Base-by-base conservation (phyloP, 2,797 vertebrate genomes). In the Rhinophrynus dorsalis region DNA sequence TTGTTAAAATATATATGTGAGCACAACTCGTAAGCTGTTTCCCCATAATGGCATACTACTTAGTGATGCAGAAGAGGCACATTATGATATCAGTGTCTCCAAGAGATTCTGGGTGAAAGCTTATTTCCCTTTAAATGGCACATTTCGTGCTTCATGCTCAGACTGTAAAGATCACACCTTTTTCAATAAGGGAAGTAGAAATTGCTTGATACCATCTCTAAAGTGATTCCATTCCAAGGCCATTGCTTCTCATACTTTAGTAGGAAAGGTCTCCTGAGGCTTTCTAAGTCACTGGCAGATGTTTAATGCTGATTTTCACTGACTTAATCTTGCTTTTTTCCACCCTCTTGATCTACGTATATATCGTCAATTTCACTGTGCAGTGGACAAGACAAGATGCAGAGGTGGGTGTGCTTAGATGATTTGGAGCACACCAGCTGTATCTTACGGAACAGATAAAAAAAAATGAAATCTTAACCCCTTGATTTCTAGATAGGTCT, bases 251-350 rank as follows among this genome's bases (percentile, higher is more conserved):
- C 67, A 55, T 54, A 54, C 67, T 58, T 67, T 64, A 73, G 62
- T 57, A 67, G 29, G 47, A 27, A 47, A 50, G 38, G 55, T 66
- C 62, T 73, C 70, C 62, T 13, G 69, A 52, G 69, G 67, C 67
- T 54, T 29, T 62, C 9, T 47, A 62, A 61, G 61, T 65, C 60
- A 59, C 61, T 23, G 7, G 54, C 37, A 67, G 62, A 73, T 73
- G 62, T 73, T 73, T 66, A 60, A 60, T 73, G 56, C 55, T 73
- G 55, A 60, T 66, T 65, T 59, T 73, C 47, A 8, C 69, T 73
- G 55, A 45, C 32, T 47, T 37, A 23, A 45, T 56, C 58, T 50
- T 20, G 15, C 6, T 60, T n/a, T n/a, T 60, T 37, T 27, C 15
- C 9, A 42, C 26, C 52, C 29, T 15, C 61, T 65, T 63, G 52